Conservation (phyloP, 53 echinoderm and acorn worm species). For the Paracentrotus lividus region DNA sequence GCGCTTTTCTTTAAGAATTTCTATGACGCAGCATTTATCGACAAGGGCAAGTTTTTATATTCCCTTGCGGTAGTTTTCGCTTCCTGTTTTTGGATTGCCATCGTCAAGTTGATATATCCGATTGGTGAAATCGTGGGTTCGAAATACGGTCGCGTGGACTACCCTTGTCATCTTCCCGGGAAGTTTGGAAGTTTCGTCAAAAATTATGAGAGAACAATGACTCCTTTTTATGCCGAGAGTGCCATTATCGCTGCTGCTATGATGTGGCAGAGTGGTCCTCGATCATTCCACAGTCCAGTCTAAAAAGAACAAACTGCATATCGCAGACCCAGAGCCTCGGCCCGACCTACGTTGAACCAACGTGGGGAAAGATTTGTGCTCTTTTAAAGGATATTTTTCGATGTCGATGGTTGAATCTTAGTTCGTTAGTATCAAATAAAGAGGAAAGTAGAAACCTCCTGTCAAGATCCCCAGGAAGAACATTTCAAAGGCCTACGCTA, state of each 20-base stretch:
- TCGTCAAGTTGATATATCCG: neutral
- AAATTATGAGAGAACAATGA: neutral
- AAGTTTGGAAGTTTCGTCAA: neutral
- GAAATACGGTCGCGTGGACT: neutral
- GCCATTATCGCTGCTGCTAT: constrained; percentile 17
- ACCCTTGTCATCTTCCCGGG: neutral
- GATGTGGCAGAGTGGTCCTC: constrained; percentile 44
- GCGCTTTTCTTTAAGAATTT: neutral
- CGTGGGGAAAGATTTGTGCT: neutral
- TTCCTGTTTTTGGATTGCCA: neutral
- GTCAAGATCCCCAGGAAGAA: too few relatives aligned
- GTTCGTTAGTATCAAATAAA: neutral
- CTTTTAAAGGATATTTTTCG: neutral
- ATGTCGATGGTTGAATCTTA: neutral
- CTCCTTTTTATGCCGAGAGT: constrained; percentile 26
- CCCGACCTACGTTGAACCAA: neutral
- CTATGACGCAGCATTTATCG: constrained; percentile 30
- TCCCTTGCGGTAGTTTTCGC: neutral
- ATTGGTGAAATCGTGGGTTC: neutral
- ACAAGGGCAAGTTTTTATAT: neutral
- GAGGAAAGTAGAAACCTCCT: neutral
- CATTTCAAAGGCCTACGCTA: too few relatives aligned
- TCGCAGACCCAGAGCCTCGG: neutral
- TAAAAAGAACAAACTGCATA: neutral
- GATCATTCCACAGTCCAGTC: neutral